These are phyloP conservation scores for Papilio elwesi DNA, from an alignment of 2,888 invertebrate species.

Conservation along the genomic window DNA sequence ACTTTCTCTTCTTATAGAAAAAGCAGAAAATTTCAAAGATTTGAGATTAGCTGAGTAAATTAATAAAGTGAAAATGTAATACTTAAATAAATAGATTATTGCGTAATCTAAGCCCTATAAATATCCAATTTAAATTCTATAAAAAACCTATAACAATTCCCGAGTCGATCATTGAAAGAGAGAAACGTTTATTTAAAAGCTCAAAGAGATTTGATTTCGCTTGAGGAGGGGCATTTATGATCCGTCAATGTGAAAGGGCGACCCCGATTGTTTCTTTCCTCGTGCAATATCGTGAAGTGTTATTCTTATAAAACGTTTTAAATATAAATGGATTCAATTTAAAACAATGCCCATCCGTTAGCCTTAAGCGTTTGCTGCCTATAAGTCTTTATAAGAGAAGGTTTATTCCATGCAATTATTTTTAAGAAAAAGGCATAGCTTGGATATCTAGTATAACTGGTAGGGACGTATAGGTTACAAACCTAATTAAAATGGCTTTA, in stretches of 20 bases:
- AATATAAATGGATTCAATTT: conserved; percentile 21
- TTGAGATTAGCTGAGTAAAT: background rate
- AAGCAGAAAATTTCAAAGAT: background rate
- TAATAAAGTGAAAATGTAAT: background rate
- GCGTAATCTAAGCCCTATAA: background rate
- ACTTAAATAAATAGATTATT: background rate
- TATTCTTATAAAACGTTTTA: conserved; percentile 30
- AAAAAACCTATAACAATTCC: conserved; percentile 22
- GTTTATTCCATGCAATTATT: background rate
- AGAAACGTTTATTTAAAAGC: conserved; percentile 29
- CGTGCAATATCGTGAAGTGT: conserved; percentile 20
- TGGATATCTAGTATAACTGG: background rate
- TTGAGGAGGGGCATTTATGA: conserved; percentile 31
- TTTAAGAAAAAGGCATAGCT: background rate
- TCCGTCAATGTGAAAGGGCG: conserved; percentile 28
- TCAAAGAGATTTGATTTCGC: conserved; percentile 34
- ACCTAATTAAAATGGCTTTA: no score
- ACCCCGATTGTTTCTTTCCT: conserved; percentile 28
- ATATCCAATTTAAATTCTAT: conserved; percentile 21
- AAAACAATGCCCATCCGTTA: conserved; percentile 16
- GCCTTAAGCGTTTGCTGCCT: conserved; percentile 3
- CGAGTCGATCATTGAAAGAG: conserved; percentile 26
- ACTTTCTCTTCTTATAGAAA: no score
- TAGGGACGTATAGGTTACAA: background rate
- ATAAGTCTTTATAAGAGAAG: background rate